Evolutionary conservation across 2,888 invertebrate species (phyloP), one percentile per base, ranked within the genome.

Genomic region (Drosophila conformis): DNA sequence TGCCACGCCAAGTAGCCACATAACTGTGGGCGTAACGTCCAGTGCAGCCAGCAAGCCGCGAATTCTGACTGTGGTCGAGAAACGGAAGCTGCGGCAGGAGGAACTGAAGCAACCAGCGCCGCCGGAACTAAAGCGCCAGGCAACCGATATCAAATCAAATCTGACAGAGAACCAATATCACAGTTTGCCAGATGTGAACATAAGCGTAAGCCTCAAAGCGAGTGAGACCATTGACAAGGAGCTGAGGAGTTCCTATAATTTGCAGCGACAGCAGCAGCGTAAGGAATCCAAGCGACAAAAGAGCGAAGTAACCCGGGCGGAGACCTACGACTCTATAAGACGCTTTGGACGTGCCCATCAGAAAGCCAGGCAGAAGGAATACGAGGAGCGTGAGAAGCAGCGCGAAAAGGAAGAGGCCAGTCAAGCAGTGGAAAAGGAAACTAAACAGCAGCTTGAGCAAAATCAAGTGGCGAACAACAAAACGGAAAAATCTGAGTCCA

Each of bases 161-260:
- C 79, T 95, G 73, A 93, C 94, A 73, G 95, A 95, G 91, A 96
- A 96, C 91, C 95, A 96, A 90, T 96, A 95, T 87, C 95, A 95
- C 92, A 96, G 96, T 29, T 93, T 96, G 74, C 96, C 96, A 11
- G 96, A 96, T 91, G 95, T 96, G 54, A 95, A 95, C 66, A 95
- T 95, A 31, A 95, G 96, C 70, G 95, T 95, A 91, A 95, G 95
- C 89, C 94, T 96, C 72, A 94, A 95, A 83, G 95, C 95, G 89
- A 96, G 95, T 68, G 96, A 96, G 91, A 94, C 95, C 79, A 96
- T 96, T 83, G 96, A 96, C 91, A 95, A 95, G 66, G 96, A 96
- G 91, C 92, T 96, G 64, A 93, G 96, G 42, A 94, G 91, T 27
- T 93, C 92, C 15, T 93, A 93, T 75, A 91, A 93, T 57, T 69